Percentiles rank a stretch among this genome's conserved stretches.
These are phyloP conservation scores for Solenopsis invicta DNA, from an alignment of 1,140 invertebrate species.

Conservation along the genomic window DNA sequence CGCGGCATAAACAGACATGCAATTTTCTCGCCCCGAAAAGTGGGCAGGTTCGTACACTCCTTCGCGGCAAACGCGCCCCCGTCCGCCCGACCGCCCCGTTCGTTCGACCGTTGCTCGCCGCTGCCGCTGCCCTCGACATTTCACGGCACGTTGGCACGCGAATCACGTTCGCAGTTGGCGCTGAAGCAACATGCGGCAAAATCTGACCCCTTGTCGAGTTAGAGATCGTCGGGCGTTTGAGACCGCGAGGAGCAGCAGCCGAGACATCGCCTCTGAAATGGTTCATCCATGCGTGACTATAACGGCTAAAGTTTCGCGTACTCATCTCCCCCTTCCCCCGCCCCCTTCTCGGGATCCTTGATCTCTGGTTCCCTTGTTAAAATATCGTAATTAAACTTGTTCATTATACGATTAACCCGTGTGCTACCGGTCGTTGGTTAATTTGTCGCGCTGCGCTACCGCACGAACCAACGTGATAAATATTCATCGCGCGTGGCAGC, in stretches of 20 bases:
- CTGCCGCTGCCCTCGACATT: constrained; percentile 1
- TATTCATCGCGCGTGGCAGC: constrained; percentile 77
- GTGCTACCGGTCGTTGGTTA: constrained; percentile 70
- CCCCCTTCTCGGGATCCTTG: background rate
- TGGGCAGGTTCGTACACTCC: constrained; percentile 22
- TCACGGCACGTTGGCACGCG: constrained; percentile 68
- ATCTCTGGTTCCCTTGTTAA: constrained; percentile 38
- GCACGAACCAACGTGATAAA: constrained; percentile 70
- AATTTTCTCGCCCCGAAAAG: constrained; percentile 59
- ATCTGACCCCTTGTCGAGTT: constrained; percentile 63
- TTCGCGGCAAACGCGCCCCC: background rate
- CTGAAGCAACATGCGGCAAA: constrained; percentile 68
- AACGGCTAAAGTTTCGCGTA: constrained; percentile 76
- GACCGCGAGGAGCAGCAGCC: constrained; percentile 1
- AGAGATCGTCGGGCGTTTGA: constrained; percentile 56
- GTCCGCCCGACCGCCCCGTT: background rate
- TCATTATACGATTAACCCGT: constrained; percentile 48
- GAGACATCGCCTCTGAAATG: constrained; percentile 9
- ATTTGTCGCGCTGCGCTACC: constrained; percentile 73
- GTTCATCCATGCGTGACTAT: constrained; percentile 46
- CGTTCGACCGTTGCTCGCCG: background rate
- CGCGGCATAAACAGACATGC: constrained; percentile 63
- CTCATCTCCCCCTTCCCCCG: constrained; percentile 18
- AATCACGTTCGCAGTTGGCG: constrained; percentile 73
- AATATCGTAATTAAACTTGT: constrained; percentile 81